Evolutionary conservation across 1,140 invertebrate genomes (phyloP), one percentile per base, ranked within the genome.

Genomic region (Streblospio benedicti): DNA sequence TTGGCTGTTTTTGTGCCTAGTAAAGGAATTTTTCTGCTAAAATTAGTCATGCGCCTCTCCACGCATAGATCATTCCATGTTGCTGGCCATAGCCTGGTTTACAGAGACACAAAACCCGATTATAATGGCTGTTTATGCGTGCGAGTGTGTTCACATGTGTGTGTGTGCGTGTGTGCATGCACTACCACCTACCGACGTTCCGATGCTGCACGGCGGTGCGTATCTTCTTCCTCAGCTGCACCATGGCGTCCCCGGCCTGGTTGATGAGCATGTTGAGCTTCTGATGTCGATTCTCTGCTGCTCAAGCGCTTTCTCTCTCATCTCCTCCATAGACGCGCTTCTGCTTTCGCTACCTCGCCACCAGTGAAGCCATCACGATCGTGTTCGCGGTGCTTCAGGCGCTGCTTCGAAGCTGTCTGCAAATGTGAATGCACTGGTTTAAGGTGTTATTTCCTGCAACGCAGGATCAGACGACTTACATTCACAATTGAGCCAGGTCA

Each of bases 211-310:
- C 69, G 45, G 71, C 70, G 35, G 69, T 68, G 38, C 76, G 74
- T 47, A 76, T 77, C 53, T 68, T 61, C 50, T 77, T 76, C 41
- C 75, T 63, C 18, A 78, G 66, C 47, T 72, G 70, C 2, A 74
- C 72, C 67, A 76, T 76, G 49, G 75, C 69, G 49, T 76, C 73
- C 64, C 78, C 77, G 2, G 75, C 73, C 47, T 75, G 71, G 62
- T 77, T 78, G 43, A 77, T 76, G 71, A 78, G 73, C 47, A 69
- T 62, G 61, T 79, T 78, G 31, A 77, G 67, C 60, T 77, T 77
- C 27, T 62, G 49, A 77, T 75, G 61, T 78, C 75, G 72, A 78
- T 73, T 65, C 71, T 76, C 61, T 77, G 75, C 59, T 79, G 76
- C 52, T 77, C 73, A 43, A 71, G 56, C 54, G n/a, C n/a, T n/a